These are phyloP conservation scores for Papilio dardanus DNA, from an alignment of 1,140 invertebrate species.

Conservation along the genomic window DNA sequence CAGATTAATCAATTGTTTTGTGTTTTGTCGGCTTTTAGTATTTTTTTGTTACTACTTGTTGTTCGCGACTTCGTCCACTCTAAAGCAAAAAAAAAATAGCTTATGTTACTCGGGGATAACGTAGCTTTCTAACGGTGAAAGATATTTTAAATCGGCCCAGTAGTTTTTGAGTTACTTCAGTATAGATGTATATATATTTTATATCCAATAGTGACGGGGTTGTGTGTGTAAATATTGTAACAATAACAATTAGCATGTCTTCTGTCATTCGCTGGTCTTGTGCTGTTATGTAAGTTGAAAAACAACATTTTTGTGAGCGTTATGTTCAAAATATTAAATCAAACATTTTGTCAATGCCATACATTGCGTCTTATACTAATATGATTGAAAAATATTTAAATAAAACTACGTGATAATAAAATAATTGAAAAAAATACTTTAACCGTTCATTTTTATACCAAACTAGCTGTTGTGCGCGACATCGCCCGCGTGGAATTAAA, in stretches of 20 bases:
- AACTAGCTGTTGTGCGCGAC: too few species aligned
- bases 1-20: too few species aligned
- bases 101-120: too few species aligned
- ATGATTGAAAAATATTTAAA: not conserved
- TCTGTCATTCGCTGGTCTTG: slow-evolving; percentile 50
- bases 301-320: not conserved
- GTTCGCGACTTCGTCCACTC: too few species aligned
- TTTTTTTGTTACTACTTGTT: slow-evolving; percentile 40
- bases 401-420: slow-evolving; percentile 25
- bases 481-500: too few species aligned
- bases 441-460: too few species aligned
- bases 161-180: too few species aligned
- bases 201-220: slow-evolving; percentile 47
- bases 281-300: slow-evolving; percentile 28
- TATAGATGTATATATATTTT: slow-evolving; percentile 48
- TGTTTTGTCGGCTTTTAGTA: too few species aligned
- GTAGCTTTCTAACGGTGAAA: too few species aligned
- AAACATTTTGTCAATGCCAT: slow-evolving; percentile 33
- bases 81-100: too few species aligned
- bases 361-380: not conserved
- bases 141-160: too few species aligned
- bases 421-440: slow-evolving; percentile 28
- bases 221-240: slow-evolving; percentile 49
- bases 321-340: slow-evolving; percentile 34
- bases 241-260: slow-evolving; percentile 61